phyloP scores from a whole-genome alignment of 2,113 vertebrate species.

The Oxyura jamaicensis region DNA sequence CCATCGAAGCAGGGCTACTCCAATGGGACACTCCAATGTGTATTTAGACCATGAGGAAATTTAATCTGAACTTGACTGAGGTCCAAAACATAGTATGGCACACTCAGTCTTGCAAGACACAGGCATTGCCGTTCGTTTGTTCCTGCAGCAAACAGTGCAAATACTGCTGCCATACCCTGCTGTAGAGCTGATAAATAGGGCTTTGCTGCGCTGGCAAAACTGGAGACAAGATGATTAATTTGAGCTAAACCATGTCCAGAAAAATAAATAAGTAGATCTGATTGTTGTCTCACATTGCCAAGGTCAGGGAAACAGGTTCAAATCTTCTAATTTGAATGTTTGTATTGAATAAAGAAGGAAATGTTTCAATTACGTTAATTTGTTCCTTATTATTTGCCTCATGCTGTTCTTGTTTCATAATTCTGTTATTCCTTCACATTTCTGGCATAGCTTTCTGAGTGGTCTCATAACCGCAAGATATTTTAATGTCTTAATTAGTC shows the following conservation, averaged over 20 bases:
- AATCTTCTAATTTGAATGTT: not conserved
- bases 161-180: not conserved
- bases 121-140: not conserved
- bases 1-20: not conserved
- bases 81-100: not conserved
- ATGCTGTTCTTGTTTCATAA: not conserved
- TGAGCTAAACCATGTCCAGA: not conserved
- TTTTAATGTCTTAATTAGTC: not conserved
- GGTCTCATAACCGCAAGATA: not conserved
- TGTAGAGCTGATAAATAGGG: not conserved
- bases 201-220: not conserved
- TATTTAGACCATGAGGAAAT: not conserved
- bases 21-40: not conserved
- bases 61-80: not conserved
- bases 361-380: not conserved
- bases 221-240: not conserved
- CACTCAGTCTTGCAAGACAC: not conserved
- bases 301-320: not conserved
- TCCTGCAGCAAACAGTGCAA: not conserved
- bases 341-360: not conserved
- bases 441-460: not conserved
- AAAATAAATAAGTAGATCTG: not conserved
- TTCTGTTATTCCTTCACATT: not conserved
- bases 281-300: not conserved
- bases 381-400: not conserved